phyloP scores from a whole-genome alignment of 2,797 vertebrate genomes.

The Chelonia mydas region DNA sequence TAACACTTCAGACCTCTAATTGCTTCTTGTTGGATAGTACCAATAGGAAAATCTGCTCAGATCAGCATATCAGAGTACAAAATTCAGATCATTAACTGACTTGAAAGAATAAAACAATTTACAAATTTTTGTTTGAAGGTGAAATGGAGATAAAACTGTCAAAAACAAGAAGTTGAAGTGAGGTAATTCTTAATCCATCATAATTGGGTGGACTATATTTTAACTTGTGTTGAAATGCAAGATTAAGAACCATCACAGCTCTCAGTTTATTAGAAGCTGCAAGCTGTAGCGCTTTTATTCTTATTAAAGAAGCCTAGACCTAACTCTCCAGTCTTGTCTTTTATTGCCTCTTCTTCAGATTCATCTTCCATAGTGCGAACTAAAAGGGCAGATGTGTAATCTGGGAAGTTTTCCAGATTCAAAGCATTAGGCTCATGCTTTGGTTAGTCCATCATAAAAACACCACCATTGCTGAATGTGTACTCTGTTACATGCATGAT shows the following conservation, averaged over 20 bases:
- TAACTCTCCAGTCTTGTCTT: neutral
- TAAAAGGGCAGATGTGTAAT: constrained; percentile 46
- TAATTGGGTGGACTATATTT: constrained; percentile 16
- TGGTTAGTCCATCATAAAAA: constrained; percentile 20
- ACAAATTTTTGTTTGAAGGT: constrained; percentile 22
- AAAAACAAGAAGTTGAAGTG: constrained; percentile 25
- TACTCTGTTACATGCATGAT: neutral
- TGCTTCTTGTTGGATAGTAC: neutral
- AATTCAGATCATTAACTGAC: neutral
- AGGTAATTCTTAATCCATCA: constrained; percentile 30
- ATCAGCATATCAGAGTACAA: neutral
- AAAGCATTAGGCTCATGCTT: neutral
- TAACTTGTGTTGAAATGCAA: constrained; percentile 15
- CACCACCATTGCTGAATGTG: fast-evolving
- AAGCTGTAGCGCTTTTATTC: constrained; percentile 1
- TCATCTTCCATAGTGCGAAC: constrained; percentile 11
- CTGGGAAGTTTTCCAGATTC: constrained; percentile 58
- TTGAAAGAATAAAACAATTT: constrained; percentile 23
- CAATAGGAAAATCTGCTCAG: neutral
- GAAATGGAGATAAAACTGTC: constrained; percentile 46
- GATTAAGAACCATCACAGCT: neutral
- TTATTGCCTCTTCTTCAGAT: constrained; percentile 1
- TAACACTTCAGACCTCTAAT: neutral
- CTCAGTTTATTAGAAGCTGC: constrained; percentile 7
- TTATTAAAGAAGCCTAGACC: neutral